A percentile compares a stretch with the other conserved stretches of the same genome.
These are phyloP conservation scores for Acanthosepion lycidas DNA, from an alignment of 2,888 invertebrate species.

Conservation along the genomic window DNA sequence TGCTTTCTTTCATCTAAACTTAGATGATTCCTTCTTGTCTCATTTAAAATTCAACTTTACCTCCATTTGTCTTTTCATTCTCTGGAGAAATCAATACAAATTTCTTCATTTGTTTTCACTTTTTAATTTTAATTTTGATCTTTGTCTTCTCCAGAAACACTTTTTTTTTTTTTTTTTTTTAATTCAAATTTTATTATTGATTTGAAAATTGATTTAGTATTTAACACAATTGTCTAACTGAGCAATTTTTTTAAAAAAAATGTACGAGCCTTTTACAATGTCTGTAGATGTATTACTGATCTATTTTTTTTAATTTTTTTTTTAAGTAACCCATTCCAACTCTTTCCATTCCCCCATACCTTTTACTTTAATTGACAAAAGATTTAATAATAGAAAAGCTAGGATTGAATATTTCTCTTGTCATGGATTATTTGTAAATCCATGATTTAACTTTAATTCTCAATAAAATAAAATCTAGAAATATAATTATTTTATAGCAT, in stretches of 20 bases:
- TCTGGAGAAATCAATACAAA: too few relatives aligned
- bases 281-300: not conserved
- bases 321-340: not conserved
- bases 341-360: not conserved
- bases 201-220: not conserved
- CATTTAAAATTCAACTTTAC: too few relatives aligned
- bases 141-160: not conserved
- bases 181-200: not conserved
- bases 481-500: too few relatives aligned
- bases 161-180: not conserved
- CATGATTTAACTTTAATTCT: too few relatives aligned
- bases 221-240: not conserved
- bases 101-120: not conserved
- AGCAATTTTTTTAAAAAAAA: not conserved
- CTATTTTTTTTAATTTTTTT: not conserved
- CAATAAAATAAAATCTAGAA: too few relatives aligned
- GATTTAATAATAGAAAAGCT: too few relatives aligned
- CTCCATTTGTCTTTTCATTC: too few relatives aligned
- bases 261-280: not conserved
- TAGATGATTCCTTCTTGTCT: too few relatives aligned
- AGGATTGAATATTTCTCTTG: too few relatives aligned
- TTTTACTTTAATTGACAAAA: too few relatives aligned
- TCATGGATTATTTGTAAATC: too few relatives aligned
- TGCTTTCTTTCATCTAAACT: too few relatives aligned
- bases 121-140: not conserved